Conservation (phyloP, 1,140 invertebrate species). For the Parapsyche elsis region DNA sequence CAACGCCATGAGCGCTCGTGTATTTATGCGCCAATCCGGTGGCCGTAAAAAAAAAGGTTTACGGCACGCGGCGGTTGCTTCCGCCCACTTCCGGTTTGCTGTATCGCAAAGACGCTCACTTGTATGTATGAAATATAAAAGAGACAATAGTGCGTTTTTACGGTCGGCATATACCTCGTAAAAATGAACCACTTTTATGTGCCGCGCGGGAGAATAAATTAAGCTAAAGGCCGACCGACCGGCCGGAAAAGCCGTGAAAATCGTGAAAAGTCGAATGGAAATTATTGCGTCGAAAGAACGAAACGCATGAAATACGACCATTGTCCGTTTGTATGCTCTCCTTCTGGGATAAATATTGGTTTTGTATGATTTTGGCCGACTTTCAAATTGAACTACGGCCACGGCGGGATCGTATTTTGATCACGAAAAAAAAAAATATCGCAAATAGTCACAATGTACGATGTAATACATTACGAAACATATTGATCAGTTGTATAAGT, state of each 20-base stretch:
- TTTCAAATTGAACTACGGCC: neutral
- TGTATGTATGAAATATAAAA: slow-evolving; percentile 34
- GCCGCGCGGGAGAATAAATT: slow-evolving; percentile 48
- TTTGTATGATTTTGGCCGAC: slow-evolving; percentile 4
- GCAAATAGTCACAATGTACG: neutral
- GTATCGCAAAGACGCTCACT: neutral
- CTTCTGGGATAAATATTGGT: slow-evolving; percentile 16
- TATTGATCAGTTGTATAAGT: too few species aligned
- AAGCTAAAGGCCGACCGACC: slow-evolving; percentile 38
- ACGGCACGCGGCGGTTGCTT: too few species aligned
- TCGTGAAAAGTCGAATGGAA: slow-evolving; percentile 2
- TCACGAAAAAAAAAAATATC: neutral
- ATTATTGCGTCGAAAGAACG: neutral
- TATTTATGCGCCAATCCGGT: slow-evolving; percentile 8
- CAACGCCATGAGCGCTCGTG: neutral
- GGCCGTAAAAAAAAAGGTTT: slow-evolving; percentile 25
- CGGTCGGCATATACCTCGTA: slow-evolving; percentile 35
- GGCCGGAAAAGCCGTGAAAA: neutral
- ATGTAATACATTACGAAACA: too few species aligned
- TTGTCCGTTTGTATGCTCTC: neutral
- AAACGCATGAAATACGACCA: neutral
- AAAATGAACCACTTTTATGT: slow-evolving; percentile 37
- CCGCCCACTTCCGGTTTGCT: neutral
- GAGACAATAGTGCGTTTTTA: slow-evolving; percentile 45
- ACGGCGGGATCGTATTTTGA: neutral